A percentile compares a stretch with the other conserved stretches of the same genome.
These are phyloP conservation scores for Phenganax subtilis DNA, from an alignment of 92 coral and sea anemone species.

Conservation along the genomic window DNA sequence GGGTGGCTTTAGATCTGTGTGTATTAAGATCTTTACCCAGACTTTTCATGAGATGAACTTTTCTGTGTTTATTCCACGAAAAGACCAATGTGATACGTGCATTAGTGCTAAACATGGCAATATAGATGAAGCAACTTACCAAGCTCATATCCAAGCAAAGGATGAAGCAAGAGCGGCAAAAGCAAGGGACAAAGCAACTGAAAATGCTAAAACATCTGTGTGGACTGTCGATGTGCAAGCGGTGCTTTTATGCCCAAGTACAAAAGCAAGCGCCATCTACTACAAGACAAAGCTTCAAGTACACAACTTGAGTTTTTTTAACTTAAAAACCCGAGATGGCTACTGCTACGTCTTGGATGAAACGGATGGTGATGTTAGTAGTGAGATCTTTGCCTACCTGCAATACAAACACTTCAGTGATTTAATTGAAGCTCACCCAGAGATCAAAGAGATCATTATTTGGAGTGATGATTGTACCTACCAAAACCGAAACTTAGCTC, in stretches of 20 bases:
- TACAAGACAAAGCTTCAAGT: slow-evolving; percentile 7
- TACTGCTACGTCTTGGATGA: slow-evolving; percentile 33
- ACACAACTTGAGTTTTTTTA: slow-evolving; percentile 4
- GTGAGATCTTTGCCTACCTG: slow-evolving; percentile 9
- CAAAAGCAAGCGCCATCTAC: slow-evolving; percentile 16
- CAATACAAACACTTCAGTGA: neutral
- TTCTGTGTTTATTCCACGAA: slow-evolving; percentile 26
- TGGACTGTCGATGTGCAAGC: slow-evolving; percentile 34
- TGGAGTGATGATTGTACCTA: slow-evolving; percentile 20
- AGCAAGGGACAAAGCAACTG: slow-evolving; percentile 13
- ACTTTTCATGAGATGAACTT: slow-evolving; percentile 8
- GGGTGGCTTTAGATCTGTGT: neutral
- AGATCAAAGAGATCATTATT: neutral
- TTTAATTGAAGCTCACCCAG: slow-evolving; percentile 3
- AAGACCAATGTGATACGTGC: slow-evolving; percentile 33
- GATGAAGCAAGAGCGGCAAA: slow-evolving; percentile 22
- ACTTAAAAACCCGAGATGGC: slow-evolving; percentile 5
- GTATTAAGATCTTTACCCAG: slow-evolving; percentile 7
- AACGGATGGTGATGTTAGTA: slow-evolving; percentile 20
- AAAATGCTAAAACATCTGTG: neutral
- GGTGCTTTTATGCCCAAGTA: slow-evolving; percentile 24
- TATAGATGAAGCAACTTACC: slow-evolving; percentile 1
- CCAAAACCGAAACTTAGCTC: neutral
- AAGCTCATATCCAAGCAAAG: slow-evolving; percentile 18
- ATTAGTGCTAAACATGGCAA: slow-evolving; percentile 15